A percentile compares a stretch with the other conserved stretches of the same genome.
Conservation (phyloP, 2,113 vertebrate genomes). For the Thermophis baileyi region DNA sequence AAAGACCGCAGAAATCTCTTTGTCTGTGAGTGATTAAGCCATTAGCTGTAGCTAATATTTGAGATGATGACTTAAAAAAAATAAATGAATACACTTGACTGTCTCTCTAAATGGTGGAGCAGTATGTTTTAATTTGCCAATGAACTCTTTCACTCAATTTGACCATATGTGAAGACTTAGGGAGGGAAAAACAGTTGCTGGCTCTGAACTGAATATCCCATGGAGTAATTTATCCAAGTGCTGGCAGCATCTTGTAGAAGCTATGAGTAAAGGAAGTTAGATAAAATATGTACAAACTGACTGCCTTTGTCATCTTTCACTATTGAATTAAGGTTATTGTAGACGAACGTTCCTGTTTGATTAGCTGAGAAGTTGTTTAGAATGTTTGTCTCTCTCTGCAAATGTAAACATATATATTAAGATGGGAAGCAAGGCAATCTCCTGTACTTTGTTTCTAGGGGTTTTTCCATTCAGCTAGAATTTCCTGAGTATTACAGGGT, state of each 20-base stretch:
- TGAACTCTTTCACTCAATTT: background rate
- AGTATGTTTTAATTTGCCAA: background rate
- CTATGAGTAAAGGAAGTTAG: background rate
- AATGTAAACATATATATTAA: fast-evolving
- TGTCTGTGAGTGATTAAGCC: background rate
- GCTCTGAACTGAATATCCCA: background rate
- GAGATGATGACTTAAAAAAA: background rate
- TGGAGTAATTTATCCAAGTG: background rate
- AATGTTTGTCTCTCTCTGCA: background rate
- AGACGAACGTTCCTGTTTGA: background rate
- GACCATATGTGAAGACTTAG: background rate
- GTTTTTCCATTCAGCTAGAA: background rate
- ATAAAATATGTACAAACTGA: background rate
- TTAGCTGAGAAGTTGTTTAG: background rate
- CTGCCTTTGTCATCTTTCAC: background rate
- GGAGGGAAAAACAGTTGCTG: background rate
- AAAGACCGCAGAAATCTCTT: background rate
- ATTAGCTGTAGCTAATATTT: constrained; percentile 10
- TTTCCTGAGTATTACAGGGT: background rate
- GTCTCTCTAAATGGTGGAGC: background rate
- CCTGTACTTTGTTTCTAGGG: background rate
- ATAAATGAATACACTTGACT: background rate
- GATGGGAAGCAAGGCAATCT: background rate
- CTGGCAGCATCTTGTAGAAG: background rate
- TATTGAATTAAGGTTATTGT: background rate